A percentile compares a stretch with the other conserved stretches of the same genome.
phyloP scores from a whole-genome alignment of 2,888 invertebrate genomes.

The Pristionchus fissidentatus region DNA sequence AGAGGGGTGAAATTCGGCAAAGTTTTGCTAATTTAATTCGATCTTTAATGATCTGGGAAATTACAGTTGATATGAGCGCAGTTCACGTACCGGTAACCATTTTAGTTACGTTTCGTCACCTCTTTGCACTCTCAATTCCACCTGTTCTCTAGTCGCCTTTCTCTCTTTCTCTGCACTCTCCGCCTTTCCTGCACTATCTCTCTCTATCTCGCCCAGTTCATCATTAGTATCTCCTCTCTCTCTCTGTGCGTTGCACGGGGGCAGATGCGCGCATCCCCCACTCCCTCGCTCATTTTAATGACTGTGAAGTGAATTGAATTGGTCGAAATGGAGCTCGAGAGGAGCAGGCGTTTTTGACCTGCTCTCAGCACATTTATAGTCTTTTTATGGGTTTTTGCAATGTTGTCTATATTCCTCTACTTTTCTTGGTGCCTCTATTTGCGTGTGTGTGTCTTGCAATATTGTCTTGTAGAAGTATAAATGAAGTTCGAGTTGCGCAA shows the following conservation, averaged over 20 bases:
- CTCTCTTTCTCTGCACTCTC: conserved; percentile 24
- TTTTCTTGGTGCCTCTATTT: no score
- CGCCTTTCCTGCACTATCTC: not conserved
- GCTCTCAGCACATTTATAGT: no score
- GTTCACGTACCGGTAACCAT: no score
- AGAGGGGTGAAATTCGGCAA: no score
- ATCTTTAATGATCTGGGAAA: no score
- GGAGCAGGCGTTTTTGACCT: conserved; percentile 14
- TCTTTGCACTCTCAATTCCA: not conserved
- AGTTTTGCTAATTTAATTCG: no score
- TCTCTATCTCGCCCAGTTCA: conserved; percentile 13
- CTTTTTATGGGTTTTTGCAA: no score
- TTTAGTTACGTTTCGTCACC: not conserved
- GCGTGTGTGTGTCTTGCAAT: no score
- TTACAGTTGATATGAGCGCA: no score
- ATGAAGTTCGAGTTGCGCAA: not conserved
- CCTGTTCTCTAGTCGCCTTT: not conserved
- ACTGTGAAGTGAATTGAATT: conserved; percentile 11
- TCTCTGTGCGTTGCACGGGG: no score
- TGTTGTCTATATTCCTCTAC: no score
- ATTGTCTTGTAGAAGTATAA: not conserved
- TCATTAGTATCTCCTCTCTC: conserved; percentile 30
- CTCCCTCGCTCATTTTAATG: conserved; percentile 15
- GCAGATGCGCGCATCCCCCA: conserved; percentile 28
- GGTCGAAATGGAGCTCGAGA: not conserved